phyloP scores from a whole-genome alignment of 2,888 invertebrate genomes.

The Pilophorus perplexus region DNA sequence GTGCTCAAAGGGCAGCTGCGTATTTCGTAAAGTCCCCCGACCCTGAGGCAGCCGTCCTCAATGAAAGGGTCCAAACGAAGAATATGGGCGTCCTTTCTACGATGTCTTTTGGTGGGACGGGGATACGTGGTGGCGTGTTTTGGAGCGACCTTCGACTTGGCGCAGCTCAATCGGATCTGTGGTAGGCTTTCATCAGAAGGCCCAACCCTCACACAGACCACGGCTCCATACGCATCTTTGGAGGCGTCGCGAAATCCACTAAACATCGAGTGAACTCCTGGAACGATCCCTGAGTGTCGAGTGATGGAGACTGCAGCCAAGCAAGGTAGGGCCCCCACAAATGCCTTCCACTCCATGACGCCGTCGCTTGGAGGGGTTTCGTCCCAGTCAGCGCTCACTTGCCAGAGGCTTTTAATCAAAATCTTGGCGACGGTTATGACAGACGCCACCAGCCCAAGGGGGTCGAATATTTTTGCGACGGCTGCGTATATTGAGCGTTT shows the following conservation, averaged over 20 bases:
- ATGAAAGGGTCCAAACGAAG: too few relatives aligned
- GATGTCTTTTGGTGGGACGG: too few relatives aligned
- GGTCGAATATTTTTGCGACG: slow-evolving; percentile 15
- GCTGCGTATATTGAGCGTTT: neutral
- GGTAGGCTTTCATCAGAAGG: neutral
- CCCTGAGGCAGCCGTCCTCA: neutral
- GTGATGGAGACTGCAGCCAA: neutral
- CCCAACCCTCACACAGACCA: slow-evolving; percentile 1
- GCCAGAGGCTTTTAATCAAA: slow-evolving; percentile 1
- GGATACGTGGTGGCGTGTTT: too few relatives aligned
- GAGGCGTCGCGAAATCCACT: slow-evolving; percentile 15
- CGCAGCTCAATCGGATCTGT: too few relatives aligned
- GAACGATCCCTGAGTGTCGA: neutral
- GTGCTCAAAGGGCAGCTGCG: slow-evolving; percentile 35
- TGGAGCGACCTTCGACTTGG: too few relatives aligned
- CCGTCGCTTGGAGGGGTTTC: neutral
- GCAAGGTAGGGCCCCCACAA: neutral
- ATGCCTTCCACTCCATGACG: neutral
- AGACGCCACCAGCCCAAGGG: slow-evolving; percentile 2
- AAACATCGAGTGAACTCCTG: neutral
- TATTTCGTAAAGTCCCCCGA: too few relatives aligned
- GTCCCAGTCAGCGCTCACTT: neutral
- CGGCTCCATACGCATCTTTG: neutral
- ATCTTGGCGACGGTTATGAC: neutral
- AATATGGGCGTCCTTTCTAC: neutral